These are phyloP conservation scores for Acronicta alni DNA, from an alignment of 2,888 invertebrate genomes.

Conservation along the genomic window DNA sequence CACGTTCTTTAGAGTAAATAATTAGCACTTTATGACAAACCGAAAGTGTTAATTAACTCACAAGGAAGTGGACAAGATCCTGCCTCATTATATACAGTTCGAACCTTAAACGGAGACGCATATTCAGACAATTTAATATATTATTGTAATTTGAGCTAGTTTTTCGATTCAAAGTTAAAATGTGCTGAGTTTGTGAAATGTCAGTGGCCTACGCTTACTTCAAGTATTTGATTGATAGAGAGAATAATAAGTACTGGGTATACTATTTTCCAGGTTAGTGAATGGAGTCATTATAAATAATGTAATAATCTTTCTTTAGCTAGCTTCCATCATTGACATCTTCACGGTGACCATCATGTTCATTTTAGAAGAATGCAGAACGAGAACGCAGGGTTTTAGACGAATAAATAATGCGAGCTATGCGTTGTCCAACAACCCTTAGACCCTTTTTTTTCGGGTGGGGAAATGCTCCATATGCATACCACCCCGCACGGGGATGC, in stretches of 20 bases:
- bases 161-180: not conserved
- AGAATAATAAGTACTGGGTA: constrained; percentile 36
- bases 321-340: too few relatives aligned
- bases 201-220: constrained; percentile 55
- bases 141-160: not conserved
- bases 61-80: constrained; percentile 20
- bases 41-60: constrained; percentile 28
- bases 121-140: constrained; percentile 19
- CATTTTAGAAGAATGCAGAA: too few relatives aligned
- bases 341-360: too few relatives aligned
- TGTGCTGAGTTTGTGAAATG: constrained; percentile 34
- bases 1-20: constrained; percentile 31
- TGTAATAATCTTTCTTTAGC: too few relatives aligned
- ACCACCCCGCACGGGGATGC: too few relatives aligned
- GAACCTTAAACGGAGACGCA: not conserved
- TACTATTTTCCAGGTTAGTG: constrained; percentile 45
- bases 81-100: constrained; percentile 1
- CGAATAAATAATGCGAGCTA: too few relatives aligned
- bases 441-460: too few relatives aligned
- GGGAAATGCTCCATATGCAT: too few relatives aligned
- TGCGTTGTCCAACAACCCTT: too few relatives aligned
- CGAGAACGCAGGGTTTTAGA: too few relatives aligned
- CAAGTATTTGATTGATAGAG: constrained; percentile 41
- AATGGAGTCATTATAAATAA: not conserved
- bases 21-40: constrained; percentile 36